Percentiles rank a stretch among this genome's conserved stretches.
Conservation (phyloP, 2,888 invertebrate species). For the Conomelus anceps region DNA sequence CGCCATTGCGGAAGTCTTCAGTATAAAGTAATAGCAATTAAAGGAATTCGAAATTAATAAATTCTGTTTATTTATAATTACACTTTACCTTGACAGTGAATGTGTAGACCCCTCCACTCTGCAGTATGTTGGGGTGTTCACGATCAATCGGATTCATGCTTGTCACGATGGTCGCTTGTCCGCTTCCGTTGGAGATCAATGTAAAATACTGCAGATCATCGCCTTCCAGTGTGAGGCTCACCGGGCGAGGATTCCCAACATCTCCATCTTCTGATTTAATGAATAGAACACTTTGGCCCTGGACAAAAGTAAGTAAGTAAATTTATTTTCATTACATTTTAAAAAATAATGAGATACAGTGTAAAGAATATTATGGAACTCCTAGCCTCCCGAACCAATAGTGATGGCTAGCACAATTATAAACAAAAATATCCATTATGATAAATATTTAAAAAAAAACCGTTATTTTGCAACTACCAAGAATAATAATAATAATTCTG, state of each 20-base stretch:
- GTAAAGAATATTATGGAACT: too few relatives aligned
- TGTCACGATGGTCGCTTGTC: constrained; percentile 45
- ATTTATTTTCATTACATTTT: neutral
- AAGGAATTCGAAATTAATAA: too few relatives aligned
- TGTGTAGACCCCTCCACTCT: constrained; percentile 70
- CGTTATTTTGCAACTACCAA: too few relatives aligned
- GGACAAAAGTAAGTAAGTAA: constrained; percentile 24
- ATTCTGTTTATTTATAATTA: too few relatives aligned
- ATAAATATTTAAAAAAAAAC: too few relatives aligned
- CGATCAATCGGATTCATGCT: constrained; percentile 62
- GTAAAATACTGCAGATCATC: constrained; percentile 63
- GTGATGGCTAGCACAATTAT: too few relatives aligned
- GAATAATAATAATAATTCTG: too few relatives aligned
- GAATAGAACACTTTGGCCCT: constrained; percentile 59
- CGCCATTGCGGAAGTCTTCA: too few relatives aligned
- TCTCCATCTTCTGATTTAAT: constrained; percentile 76
- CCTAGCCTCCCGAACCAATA: too few relatives aligned
- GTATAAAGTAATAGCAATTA: too few relatives aligned
- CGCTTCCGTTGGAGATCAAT: constrained; percentile 50
- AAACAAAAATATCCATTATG: too few relatives aligned
- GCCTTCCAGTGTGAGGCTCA: constrained; percentile 61
- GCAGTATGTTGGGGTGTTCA: constrained; percentile 64
- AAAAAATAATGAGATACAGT: too few relatives aligned
- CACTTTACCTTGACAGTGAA: constrained; percentile 54
- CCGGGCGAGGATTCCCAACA: constrained; percentile 60